phyloP scores from a whole-genome alignment of 92 coral and sea anemone species.

The Porites cylindrica region DNA sequence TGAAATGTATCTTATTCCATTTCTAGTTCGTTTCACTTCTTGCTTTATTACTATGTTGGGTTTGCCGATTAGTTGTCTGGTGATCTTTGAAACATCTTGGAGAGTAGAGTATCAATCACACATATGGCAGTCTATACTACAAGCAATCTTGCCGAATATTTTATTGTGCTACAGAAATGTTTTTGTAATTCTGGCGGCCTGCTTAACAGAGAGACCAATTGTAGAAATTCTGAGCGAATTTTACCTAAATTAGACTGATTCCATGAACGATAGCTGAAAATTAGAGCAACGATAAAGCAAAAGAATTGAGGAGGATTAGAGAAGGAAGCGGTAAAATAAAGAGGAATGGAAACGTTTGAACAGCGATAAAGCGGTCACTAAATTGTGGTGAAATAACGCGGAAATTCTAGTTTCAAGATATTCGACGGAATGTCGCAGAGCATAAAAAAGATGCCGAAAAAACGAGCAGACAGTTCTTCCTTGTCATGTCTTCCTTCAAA shows the following conservation, averaged over 20 bases:
- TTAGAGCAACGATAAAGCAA: slow-evolving; percentile 56
- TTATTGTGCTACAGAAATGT: neutral
- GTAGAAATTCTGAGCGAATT: slow-evolving; percentile 31
- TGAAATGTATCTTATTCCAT: slow-evolving; percentile 16
- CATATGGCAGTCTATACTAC: slow-evolving; percentile 39
- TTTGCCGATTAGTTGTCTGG: neutral
- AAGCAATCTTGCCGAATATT: slow-evolving; percentile 4
- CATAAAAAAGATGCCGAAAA: slow-evolving; percentile 16
- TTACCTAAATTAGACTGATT: slow-evolving; percentile 55
- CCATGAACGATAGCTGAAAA: slow-evolving; percentile 56
- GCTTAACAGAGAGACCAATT: slow-evolving; percentile 17
- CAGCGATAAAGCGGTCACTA: neutral
- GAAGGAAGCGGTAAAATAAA: neutral
- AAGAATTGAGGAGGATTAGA: slow-evolving; percentile 13
- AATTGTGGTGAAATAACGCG: slow-evolving; percentile 31
- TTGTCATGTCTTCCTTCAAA: slow-evolving; percentile 41
- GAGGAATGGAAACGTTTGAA: neutral
- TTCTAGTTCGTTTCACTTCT: neutral
- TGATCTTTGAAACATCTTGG: neutral
- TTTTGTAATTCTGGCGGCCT: slow-evolving; percentile 29
- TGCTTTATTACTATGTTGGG: neutral
- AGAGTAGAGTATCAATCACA: slow-evolving; percentile 1
- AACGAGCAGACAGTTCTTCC: slow-evolving; percentile 3
- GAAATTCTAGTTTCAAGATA: slow-evolving; percentile 13
- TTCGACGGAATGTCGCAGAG: slow-evolving; percentile 37